Evolutionary conservation across 2,113 vertebrate genomes (phyloP).

Genomic region (Mormyrus lacerda): DNA sequence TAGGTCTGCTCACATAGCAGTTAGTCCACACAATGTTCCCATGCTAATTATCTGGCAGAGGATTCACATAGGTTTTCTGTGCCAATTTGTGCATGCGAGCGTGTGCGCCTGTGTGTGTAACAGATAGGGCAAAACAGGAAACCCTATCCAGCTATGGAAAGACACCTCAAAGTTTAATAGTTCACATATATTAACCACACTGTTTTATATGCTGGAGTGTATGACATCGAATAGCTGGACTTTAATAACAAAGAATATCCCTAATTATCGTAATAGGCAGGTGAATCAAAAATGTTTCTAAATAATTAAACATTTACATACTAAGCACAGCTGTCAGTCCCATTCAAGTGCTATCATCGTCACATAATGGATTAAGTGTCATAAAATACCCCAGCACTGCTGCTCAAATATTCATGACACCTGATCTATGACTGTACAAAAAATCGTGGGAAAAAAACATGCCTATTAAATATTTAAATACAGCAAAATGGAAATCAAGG

Average conservation of each 20-base stretch:
- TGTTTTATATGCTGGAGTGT: neutral
- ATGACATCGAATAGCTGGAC: neutral
- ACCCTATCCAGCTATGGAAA: neutral
- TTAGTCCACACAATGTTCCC: neutral
- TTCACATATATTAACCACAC: neutral
- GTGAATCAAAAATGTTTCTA: neutral
- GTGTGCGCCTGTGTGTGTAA: neutral
- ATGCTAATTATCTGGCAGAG: slow-evolving; percentile 4
- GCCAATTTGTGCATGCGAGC: neutral
- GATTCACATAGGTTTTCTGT: neutral
- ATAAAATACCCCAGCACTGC: neutral
- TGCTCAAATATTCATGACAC: neutral
- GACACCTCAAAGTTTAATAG: neutral
- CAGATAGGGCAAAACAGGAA: neutral
- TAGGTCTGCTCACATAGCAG: neutral
- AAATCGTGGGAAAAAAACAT: neutral
- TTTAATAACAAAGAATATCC: neutral
- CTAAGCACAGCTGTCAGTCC: neutral
- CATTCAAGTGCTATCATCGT: neutral
- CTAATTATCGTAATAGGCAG: neutral
- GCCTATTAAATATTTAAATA: neutral
- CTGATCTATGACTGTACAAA: neutral
- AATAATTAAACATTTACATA: slow-evolving; percentile 8
- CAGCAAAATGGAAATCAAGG: neutral
- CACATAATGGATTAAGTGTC: neutral